Conservation (phyloP, 2,113 vertebrate species). For the Neotoma lepida region DNA sequence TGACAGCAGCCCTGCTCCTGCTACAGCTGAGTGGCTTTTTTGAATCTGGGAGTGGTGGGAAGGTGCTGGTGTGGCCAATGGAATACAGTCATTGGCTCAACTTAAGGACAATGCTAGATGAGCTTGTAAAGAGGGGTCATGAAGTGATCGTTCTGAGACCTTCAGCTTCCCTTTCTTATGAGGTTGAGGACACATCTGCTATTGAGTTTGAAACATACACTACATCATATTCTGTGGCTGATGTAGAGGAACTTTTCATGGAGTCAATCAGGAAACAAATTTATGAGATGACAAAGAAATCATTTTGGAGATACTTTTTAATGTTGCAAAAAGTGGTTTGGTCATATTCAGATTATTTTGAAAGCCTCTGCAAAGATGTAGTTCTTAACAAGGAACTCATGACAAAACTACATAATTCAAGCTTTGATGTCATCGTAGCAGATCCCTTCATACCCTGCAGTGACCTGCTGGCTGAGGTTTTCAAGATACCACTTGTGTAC, state of each 20-base stretch:
- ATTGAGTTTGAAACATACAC: constrained; percentile 79
- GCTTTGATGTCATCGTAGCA: not conserved
- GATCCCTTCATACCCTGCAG: not conserved
- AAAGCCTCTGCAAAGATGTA: constrained; percentile 51
- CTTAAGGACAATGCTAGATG: not conserved
- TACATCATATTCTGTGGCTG: constrained; percentile 75
- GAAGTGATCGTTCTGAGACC: constrained; percentile 82
- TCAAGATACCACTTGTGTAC: constrained; percentile 81
- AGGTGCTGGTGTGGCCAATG: constrained; percentile 87
- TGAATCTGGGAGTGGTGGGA: constrained; percentile 50
- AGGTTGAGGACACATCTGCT: constrained; percentile 55
- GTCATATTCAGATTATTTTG: not conserved
- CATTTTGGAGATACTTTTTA: constrained; percentile 51
- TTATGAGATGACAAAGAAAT: constrained; percentile 16
- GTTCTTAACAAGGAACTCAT: constrained; percentile 77
- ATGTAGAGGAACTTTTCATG: not conserved
- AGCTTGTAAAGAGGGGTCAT: constrained; percentile 8
- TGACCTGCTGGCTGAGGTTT: constrained; percentile 72
- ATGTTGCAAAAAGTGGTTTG: not conserved
- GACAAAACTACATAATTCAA: not conserved
- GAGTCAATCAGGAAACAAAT: not conserved
- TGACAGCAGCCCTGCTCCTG: not conserved
- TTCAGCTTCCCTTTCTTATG: constrained; percentile 79
- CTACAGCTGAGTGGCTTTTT: not conserved
- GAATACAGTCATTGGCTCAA: constrained; percentile 85